Percentiles rank a stretch among this genome's conserved stretches.
These are phyloP conservation scores for Xyrichtys novacula DNA, from an alignment of 2,797 vertebrate genomes.

Conservation along the genomic window DNA sequence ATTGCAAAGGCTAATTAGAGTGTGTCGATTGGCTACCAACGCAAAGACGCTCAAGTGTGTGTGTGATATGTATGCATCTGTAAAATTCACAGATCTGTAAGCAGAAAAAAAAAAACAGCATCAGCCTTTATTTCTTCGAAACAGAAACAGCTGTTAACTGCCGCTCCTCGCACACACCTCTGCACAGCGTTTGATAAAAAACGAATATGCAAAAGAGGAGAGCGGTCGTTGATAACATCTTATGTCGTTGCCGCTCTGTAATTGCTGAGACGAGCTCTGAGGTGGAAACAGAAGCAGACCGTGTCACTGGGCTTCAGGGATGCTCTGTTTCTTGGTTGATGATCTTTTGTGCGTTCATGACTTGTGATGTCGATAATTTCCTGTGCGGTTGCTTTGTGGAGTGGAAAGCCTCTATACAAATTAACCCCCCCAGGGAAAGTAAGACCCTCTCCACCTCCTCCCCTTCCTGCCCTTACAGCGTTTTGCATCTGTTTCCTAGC, in stretches of 20 bases:
- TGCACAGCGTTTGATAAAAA: constrained; percentile 5
- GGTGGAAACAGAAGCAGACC: constrained; percentile 39
- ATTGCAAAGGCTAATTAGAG: constrained; percentile 57
- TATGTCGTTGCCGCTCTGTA: not conserved
- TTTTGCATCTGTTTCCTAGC: constrained; percentile 48
- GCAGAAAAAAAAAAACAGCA: constrained; percentile 5
- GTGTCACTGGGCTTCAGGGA: constrained; percentile 28
- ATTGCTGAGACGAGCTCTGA: constrained; percentile 19
- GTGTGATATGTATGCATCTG: constrained; percentile 1
- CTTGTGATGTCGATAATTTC: constrained; percentile 50
- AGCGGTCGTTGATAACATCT: not conserved
- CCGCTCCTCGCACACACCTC: not conserved
- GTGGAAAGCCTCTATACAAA: constrained; percentile 55
- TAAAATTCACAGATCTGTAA: constrained; percentile 19
- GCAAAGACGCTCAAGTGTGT: not conserved
- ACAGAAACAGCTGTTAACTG: constrained; percentile 34
- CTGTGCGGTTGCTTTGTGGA: constrained; percentile 32
- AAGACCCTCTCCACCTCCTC: not conserved
- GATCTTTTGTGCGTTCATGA: constrained; percentile 29
- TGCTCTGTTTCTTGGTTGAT: constrained; percentile 25
- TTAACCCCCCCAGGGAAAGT: constrained; percentile 38
- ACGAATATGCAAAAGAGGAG: not conserved
- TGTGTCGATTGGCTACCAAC: constrained; percentile 62
- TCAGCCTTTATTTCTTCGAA: constrained; percentile 27
- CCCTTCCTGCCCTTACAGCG: constrained; percentile 12